phyloP scores from a whole-genome alignment of 2,113 vertebrate genomes.

The Probosciger aterrimus region DNA sequence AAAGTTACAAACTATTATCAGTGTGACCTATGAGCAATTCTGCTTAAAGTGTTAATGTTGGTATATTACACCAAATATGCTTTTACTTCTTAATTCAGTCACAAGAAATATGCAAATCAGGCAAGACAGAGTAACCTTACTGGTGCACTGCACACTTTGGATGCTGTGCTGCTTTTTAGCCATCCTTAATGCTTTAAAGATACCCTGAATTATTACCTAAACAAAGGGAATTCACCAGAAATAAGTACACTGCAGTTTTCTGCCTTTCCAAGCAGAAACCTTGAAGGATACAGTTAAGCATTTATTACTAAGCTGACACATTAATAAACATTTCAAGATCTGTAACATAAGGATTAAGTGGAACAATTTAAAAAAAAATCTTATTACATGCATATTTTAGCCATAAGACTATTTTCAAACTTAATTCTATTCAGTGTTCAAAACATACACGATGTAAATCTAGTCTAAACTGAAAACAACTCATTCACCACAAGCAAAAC shows the following conservation, averaged over 20 bases:
- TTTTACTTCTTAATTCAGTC: not conserved
- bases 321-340: not conserved
- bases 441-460: not conserved
- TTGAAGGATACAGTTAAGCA: not conserved
- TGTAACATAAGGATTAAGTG: not conserved
- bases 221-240: not conserved
- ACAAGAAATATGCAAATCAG: not conserved
- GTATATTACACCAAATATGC: constrained; percentile 51
- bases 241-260: not conserved
- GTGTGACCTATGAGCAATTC: not conserved
- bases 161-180: constrained; percentile 48
- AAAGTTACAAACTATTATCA: not conserved
- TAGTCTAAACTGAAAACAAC: not conserved
- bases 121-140: constrained; percentile 60
- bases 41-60: not conserved
- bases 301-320: not conserved
- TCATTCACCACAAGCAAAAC: not conserved
- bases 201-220: not conserved
- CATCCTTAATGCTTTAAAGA: constrained; percentile 59
- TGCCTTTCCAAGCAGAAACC: not conserved
- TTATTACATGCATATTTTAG: not conserved
- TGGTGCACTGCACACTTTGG: constrained; percentile 3
- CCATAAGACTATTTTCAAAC: not conserved
- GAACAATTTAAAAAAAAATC: not conserved
- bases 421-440: not conserved